Evolutionary conservation across 2,888 invertebrate species (phyloP).

Genomic region (Drosophila putrida): DNA sequence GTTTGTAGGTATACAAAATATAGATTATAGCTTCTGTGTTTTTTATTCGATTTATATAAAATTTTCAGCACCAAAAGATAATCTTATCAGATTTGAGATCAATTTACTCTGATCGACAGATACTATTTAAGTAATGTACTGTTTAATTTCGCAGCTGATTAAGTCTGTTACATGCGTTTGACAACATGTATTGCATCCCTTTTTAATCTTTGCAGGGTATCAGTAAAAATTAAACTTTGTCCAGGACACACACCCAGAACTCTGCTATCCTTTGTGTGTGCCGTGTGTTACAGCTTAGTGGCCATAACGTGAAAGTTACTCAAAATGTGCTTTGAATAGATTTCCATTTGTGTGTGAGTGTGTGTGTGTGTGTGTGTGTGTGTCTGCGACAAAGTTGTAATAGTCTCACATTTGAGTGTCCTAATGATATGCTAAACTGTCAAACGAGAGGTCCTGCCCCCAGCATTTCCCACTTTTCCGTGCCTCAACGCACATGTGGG

Average conservation of each 20-base stretch:
- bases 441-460: slow-evolving; percentile 60
- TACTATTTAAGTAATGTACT: too few relatives aligned
- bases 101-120: too few relatives aligned
- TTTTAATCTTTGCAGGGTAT: background rate
- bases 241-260: slow-evolving; percentile 10
- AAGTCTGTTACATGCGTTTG: too few relatives aligned
- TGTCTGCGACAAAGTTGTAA: slow-evolving; percentile 65
- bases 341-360: slow-evolving; percentile 17
- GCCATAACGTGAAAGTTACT: slow-evolving; percentile 53
- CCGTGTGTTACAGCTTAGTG: slow-evolving; percentile 36
- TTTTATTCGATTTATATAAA: too few relatives aligned
- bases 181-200: background rate
- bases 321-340: slow-evolving; percentile 47
- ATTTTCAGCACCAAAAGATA: too few relatives aligned
- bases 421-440: slow-evolving; percentile 76
- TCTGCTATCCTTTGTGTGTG: slow-evolving; percentile 9
- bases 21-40: too few relatives aligned
- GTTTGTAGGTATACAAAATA: too few relatives aligned
- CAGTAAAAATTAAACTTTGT: slow-evolving; percentile 31
- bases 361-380: background rate
- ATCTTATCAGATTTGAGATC: too few relatives aligned
- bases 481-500: slow-evolving; percentile 5
- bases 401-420: slow-evolving; percentile 74
- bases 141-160: too few relatives aligned
- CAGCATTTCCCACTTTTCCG: background rate